Evolutionary conservation across 2,113 vertebrate species (phyloP).

Genomic region (Oxyruncus cristatus): DNA sequence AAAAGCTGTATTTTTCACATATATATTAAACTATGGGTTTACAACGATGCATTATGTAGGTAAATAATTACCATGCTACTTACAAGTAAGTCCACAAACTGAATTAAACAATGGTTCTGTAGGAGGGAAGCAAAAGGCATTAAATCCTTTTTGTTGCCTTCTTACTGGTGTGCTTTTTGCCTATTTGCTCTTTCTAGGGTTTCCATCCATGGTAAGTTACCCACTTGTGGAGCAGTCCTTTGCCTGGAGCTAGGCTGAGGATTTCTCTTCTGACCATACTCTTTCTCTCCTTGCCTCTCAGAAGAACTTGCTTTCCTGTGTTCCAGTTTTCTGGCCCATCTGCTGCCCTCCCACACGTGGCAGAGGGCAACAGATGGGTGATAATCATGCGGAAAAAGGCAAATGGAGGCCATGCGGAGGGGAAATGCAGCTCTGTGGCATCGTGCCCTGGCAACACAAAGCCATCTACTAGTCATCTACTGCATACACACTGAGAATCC

Average conservation of each 20-base stretch:
- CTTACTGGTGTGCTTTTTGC: neutral
- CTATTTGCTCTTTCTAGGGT: neutral
- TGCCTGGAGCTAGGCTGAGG: neutral
- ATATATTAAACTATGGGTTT: neutral
- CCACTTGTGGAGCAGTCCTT: neutral
- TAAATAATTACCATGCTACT: neutral
- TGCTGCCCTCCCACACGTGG: conserved; percentile 62
- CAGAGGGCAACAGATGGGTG: conserved; percentile 72
- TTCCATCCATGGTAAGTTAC: neutral
- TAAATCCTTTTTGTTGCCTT: neutral
- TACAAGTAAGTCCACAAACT: neutral
- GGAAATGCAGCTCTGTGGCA: conserved; percentile 63
- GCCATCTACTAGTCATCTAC: conserved; percentile 56
- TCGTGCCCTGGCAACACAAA: conserved; percentile 62
- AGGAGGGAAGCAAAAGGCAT: neutral
- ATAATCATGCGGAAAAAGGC: conserved; percentile 69
- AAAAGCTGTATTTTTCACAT: neutral
- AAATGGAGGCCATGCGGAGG: conserved; percentile 66
- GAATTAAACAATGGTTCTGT: neutral
- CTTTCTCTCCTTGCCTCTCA: conserved; percentile 31
- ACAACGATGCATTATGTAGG: neutral
- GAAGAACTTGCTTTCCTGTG: conserved; percentile 43
- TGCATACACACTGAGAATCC: neutral
- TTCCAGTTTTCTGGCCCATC: conserved; percentile 69
- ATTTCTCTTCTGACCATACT: conserved; percentile 4